These are phyloP conservation scores for Drosophila neotestacea DNA, from an alignment of 2,888 invertebrate species.

Conservation along the genomic window DNA sequence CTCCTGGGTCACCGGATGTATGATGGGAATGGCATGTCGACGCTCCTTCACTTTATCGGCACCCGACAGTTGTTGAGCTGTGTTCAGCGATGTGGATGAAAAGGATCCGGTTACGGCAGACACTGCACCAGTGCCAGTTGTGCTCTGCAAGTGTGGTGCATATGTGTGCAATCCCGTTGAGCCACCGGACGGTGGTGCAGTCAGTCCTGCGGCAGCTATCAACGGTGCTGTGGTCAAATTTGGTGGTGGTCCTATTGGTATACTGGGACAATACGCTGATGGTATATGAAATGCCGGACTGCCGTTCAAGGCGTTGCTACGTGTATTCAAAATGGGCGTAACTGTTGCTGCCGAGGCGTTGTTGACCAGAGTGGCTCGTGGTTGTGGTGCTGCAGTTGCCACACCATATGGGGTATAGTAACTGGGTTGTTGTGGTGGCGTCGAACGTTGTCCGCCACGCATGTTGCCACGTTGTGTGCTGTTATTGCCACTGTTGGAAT, in stretches of 20 bases:
- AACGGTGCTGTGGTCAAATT: slow-evolving; percentile 53
- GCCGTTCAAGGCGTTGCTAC: slow-evolving; percentile 64
- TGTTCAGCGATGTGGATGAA: slow-evolving; percentile 38
- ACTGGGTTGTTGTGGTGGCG: slow-evolving; percentile 56
- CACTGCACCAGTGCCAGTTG: slow-evolving; percentile 33
- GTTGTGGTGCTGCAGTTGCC: slow-evolving; percentile 58
- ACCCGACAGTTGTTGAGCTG: slow-evolving; percentile 4
- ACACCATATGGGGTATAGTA: slow-evolving; percentile 59
- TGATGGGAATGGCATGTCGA: slow-evolving; percentile 83
- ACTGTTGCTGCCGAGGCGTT: slow-evolving; percentile 37
- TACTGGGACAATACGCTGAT: slow-evolving; percentile 67
- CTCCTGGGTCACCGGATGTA: slow-evolving; percentile 83
- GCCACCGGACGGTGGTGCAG: slow-evolving; percentile 29
- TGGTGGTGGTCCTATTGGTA: slow-evolving; percentile 40
- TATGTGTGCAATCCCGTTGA: slow-evolving; percentile 59
- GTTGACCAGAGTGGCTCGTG: slow-evolving; percentile 58
- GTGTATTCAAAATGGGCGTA: slow-evolving; percentile 58
- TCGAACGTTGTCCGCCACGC: slow-evolving; percentile 50
- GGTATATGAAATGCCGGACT: slow-evolving; percentile 67
- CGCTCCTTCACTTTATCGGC: slow-evolving; percentile 70
- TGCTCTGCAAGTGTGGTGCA: slow-evolving; percentile 51
- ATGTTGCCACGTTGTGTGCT: slow-evolving; percentile 46
- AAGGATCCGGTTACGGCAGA: slow-evolving; percentile 30
- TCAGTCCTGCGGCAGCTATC: slow-evolving; percentile 56
- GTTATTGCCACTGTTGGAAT: neutral